A percentile compares a stretch with the other conserved stretches of the same genome.
Evolutionary conservation across 2,113 vertebrate genomes (phyloP).

Genomic region (Lycocorax pyrrhopterus): DNA sequence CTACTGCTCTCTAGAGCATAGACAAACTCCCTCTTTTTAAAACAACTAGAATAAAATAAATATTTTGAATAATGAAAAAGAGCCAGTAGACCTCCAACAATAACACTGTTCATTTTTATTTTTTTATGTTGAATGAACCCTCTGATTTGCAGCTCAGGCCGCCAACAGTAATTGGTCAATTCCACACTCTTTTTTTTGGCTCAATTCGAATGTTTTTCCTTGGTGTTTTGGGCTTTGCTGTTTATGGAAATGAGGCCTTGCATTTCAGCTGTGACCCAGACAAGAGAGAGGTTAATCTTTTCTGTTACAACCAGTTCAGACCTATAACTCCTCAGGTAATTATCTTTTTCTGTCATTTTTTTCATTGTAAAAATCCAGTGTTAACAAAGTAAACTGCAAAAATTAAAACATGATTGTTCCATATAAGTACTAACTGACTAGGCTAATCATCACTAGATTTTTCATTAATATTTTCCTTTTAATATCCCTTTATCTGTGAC

Average conservation of each 20-base stretch:
- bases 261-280: constrained; percentile 90
- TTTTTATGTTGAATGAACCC: neutral
- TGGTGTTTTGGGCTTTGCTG: constrained; percentile 84
- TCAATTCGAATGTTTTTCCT: constrained; percentile 84
- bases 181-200: constrained; percentile 89
- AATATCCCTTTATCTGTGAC: neutral
- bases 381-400: neutral
- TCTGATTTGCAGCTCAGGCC: constrained; percentile 78
- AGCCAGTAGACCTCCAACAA: neutral
- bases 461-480: neutral
- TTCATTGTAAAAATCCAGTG: neutral
- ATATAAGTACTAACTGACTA: neutral
- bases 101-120: constrained; percentile 7
- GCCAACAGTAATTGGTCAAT: constrained; percentile 85
- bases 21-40: neutral
- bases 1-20: neutral
- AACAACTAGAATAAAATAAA: neutral
- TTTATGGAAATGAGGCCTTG: constrained; percentile 87
- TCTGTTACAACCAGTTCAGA: constrained; percentile 90
- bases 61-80: neutral
- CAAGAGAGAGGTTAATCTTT: constrained; percentile 85
- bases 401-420: neutral
- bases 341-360: neutral
- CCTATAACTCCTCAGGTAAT: constrained; percentile 86
- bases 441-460: neutral